Evolutionary conservation across 2,888 invertebrate species (phyloP).

Genomic region (Eupithecia centaureata): DNA sequence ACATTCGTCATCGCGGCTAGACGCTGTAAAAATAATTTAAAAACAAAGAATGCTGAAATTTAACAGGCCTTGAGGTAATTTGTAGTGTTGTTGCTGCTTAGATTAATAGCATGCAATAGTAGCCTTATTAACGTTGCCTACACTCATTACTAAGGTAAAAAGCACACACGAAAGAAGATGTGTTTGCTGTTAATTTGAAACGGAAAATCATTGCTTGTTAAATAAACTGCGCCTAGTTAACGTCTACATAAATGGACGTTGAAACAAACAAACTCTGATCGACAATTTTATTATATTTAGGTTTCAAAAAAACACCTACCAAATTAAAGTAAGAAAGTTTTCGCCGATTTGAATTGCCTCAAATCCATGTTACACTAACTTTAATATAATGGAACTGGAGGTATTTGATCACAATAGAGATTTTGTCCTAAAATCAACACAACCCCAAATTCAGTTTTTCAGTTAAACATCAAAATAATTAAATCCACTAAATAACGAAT

Average conservation of each 20-base stretch:
- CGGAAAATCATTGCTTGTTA: background rate
- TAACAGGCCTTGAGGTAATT: conserved; percentile 29
- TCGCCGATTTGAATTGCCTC: too few species aligned
- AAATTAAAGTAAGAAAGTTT: background rate
- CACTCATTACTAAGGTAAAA: conserved; percentile 15
- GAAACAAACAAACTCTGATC: too few species aligned
- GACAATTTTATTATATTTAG: background rate
- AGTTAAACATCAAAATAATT: background rate
- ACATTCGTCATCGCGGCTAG: conserved; percentile 20
- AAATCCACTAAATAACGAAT: background rate
- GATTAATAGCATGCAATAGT: conserved; percentile 35
- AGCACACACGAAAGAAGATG: background rate
- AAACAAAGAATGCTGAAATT: conserved; percentile 24
- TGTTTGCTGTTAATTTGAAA: background rate
- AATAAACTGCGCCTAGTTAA: background rate
- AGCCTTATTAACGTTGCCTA: conserved; percentile 24
- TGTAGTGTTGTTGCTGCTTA: conserved; percentile 26
- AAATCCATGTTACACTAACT: background rate
- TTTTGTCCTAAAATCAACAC: background rate
- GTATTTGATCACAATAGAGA: background rate
- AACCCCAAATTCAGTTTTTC: background rate
- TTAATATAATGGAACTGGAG: background rate
- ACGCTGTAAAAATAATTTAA: conserved; percentile 23
- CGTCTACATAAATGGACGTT: background rate
- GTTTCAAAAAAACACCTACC: background rate